These are phyloP conservation scores for Calypte anna DNA, from an alignment of 2,113 vertebrate genomes.

Conservation along the genomic window DNA sequence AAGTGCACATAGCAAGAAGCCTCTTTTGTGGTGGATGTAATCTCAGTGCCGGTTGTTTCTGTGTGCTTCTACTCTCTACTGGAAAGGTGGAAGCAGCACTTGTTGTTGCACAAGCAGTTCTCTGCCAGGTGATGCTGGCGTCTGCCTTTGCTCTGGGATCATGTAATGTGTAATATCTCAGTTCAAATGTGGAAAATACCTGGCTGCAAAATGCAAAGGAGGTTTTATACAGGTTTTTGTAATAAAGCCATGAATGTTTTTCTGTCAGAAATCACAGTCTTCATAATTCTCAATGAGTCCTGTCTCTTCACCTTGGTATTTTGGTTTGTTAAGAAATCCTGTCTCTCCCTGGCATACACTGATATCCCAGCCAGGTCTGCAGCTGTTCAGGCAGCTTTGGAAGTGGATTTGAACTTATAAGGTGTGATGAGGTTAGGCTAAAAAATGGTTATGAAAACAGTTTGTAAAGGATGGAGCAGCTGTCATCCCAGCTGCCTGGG, in stretches of 20 bases:
- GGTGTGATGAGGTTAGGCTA: not conserved
- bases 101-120: not conserved
- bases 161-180: not conserved
- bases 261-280: not conserved
- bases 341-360: not conserved
- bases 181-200: not conserved
- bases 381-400: not conserved
- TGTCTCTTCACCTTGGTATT: not conserved
- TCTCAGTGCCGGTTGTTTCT: not conserved
- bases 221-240: not conserved
- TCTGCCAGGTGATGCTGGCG: not conserved
- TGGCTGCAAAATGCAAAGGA: not conserved
- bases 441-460: not conserved
- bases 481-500: not conserved
- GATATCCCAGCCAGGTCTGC: not conserved
- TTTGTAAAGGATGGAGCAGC: not conserved
- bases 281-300: not conserved
- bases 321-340: not conserved
- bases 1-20: not conserved
- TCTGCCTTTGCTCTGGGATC: not conserved
- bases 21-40: not conserved
- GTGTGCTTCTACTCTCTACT: not conserved
- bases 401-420: not conserved
- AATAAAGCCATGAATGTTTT: not conserved
- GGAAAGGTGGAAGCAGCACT: not conserved